Percentiles rank a stretch among this genome's conserved stretches.
phyloP scores from a whole-genome alignment of 1,140 invertebrate species.

The Brachionus calyciflorus region DNA sequence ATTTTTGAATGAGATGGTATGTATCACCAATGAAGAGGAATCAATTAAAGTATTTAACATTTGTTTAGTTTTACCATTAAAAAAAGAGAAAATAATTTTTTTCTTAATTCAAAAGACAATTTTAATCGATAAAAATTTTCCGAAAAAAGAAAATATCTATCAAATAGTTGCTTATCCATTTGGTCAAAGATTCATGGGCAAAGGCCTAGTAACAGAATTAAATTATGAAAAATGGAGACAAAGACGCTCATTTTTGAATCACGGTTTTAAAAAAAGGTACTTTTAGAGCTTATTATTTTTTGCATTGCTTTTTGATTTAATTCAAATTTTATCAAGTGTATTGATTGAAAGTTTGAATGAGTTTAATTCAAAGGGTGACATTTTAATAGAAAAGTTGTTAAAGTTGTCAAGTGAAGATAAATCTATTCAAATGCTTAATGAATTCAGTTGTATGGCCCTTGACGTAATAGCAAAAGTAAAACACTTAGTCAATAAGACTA shows the following conservation, averaged over 20 bases:
- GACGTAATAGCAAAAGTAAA: conserved; percentile 15
- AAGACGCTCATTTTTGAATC: conserved; percentile 6
- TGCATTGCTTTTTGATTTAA: neutral
- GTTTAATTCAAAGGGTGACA: conserved; percentile 25
- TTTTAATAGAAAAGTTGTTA: neutral
- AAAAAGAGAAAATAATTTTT: neutral
- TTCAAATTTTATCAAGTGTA: neutral
- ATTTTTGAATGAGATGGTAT: conserved; percentile 13
- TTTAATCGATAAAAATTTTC: conserved; percentile 13
- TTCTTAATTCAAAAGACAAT: neutral
- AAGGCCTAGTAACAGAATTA: neutral
- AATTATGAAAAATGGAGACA: conserved; percentile 27
- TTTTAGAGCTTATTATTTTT: neutral
- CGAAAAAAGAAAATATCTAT: neutral
- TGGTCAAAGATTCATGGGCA: conserved; percentile 3
- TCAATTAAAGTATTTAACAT: neutral
- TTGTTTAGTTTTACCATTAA: neutral
- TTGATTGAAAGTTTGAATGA: neutral
- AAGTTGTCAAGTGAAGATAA: neutral
- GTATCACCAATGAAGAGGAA: conserved; percentile 1
- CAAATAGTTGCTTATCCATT: conserved; percentile 3
- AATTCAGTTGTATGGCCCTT: conserved; percentile 20
- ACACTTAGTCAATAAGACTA: too few relatives aligned
- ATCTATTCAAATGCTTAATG: neutral
- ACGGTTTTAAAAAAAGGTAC: conserved; percentile 21